phyloP scores from a whole-genome alignment of 2,888 invertebrate species.

The Tenthredo livida region DNA sequence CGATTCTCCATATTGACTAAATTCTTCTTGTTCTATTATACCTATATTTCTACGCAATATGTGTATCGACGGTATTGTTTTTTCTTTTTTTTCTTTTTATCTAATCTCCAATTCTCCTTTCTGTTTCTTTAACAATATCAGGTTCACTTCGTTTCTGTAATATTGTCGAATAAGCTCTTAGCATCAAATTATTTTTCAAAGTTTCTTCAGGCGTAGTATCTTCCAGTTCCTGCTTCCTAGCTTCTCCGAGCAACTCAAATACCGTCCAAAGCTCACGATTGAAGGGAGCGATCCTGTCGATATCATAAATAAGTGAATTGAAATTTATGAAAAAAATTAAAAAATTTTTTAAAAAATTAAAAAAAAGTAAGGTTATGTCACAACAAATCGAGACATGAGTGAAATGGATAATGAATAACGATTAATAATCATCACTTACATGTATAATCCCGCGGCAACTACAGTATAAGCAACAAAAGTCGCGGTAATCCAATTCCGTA shows the following conservation, averaged over 20 bases:
- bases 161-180: not conserved
- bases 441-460: not conserved
- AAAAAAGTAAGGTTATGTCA: not conserved
- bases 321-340: no score
- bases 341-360: not conserved
- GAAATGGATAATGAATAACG: not conserved
- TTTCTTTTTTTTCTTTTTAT: not conserved
- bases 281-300: not conserved
- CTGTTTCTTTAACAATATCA: not conserved
- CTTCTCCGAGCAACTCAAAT: not conserved
- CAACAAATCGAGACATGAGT: not conserved
- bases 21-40: not conserved
- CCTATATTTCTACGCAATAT: not conserved
- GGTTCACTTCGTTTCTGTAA: not conserved
- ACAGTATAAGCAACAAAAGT: conserved; percentile 52
- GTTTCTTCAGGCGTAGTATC: not conserved
- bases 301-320: not conserved
- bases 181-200: not conserved
- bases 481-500: conserved; percentile 54
- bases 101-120: not conserved
- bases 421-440: conserved; percentile 9
- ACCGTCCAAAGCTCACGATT: not conserved
- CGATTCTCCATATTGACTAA: conserved; percentile 25
- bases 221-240: not conserved
- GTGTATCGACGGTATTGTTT: not conserved